Evolutionary conservation across 2,888 invertebrate species (phyloP).

Genomic region (Zeuzera pyrina): DNA sequence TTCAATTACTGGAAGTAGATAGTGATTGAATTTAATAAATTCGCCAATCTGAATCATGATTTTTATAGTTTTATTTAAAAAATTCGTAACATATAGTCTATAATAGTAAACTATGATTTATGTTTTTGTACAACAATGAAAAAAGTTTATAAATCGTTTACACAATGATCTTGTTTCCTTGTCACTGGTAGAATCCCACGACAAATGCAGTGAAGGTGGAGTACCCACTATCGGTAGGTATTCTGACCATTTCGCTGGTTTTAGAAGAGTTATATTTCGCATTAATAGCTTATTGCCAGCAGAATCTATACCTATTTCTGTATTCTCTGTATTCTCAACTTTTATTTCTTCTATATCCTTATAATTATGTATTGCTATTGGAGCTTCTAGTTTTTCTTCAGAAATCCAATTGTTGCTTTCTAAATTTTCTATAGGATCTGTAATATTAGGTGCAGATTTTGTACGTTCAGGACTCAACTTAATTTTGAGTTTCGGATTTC

Average conservation of each 20-base stretch:
- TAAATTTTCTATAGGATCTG: constrained; percentile 27
- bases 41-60: constrained; percentile 39
- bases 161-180: constrained; percentile 28
- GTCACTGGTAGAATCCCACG: constrained; percentile 23
- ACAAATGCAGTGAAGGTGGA: constrained; percentile 34
- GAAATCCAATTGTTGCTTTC: constrained; percentile 29
- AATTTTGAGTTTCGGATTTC: constrained; percentile 18
- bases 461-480: constrained; percentile 11
- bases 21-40: constrained; percentile 73
- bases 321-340: too few relatives aligned
- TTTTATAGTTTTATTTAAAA: background rate
- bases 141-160: constrained; percentile 29
- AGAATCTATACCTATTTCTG: too few relatives aligned
- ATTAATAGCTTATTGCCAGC: constrained; percentile 24
- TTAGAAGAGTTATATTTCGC: constrained; percentile 31
- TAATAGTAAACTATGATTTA: too few relatives aligned
- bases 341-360: background rate
- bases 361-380: background rate
- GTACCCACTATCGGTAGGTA: too few relatives aligned
- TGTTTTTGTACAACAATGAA: constrained; percentile 47
- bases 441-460: constrained; percentile 20
- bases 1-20: constrained; percentile 64
- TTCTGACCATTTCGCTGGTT: constrained; percentile 33
- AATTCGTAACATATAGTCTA: too few relatives aligned
- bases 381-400: constrained; percentile 16